Base-by-base conservation (phyloP, 2,113 vertebrate species). In the Amia ocellicauda region DNA sequence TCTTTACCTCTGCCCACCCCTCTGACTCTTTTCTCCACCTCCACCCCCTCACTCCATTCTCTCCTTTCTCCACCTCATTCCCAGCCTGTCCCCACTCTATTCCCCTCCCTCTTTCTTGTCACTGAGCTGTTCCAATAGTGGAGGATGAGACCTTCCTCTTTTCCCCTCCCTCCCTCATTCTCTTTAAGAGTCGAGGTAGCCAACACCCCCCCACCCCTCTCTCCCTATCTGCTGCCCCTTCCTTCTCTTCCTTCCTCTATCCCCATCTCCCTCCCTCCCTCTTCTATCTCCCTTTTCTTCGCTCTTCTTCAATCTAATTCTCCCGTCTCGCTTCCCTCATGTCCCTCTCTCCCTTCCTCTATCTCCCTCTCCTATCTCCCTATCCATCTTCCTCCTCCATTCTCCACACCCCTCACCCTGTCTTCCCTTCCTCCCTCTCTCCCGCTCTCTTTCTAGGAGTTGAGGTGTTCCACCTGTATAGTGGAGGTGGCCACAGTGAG, bases 401-500 rank as follows among this genome's bases (percentile, higher is more conserved):
- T 36, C 31, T 11, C 31, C 31, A 36, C 5, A 36, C 11, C 5
- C 31, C 31, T 11, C 31, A 11, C 31, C 31, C 31, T 7, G 31
- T 10, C 58, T 69, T 10, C 31, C 31, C 31, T 7, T 36, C 31
- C 31, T 10, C 31, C 4, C 31, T 10, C 31, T 10, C 31, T 10
- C 4, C 31, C 31, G 31, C 31, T 10, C 31, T 7, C 31, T 36
- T 10, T 36, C 10, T 36, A 36, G 31, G 31, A 36, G 31, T 36
- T 36, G 4, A 36, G 31, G 10, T 36, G 31, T 10, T 36, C 31
- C 31, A 36, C 31, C 31, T 36, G 31, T 36, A 36, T 36, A 10
- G 31, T 10, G 80, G 93, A 94, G 76, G 97, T 91, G 78, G 94
- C 93, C 82, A 98, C 95, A 64, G 94, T 96, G 82, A 98, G 93